Base-by-base conservation (phyloP, 2,113 vertebrate species). In the Atrichornis clamosus region DNA sequence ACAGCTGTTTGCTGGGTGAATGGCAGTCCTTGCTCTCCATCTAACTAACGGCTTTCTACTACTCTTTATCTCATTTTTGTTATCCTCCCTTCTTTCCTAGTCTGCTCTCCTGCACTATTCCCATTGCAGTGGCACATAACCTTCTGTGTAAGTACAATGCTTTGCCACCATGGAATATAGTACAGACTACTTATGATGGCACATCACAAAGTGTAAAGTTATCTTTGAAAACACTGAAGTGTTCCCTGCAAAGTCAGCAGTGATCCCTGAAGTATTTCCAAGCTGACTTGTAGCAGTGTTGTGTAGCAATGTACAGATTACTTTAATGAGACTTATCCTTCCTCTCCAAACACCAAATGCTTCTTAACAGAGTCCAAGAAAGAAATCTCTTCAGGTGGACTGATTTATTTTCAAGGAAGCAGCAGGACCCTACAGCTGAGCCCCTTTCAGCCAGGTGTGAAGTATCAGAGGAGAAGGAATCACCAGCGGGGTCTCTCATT, bases 251-350 rank as follows among this genome's bases (percentile, higher is more conserved):
- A 50, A 75, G 21, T 26, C 62, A 77, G 24, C 5, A 2, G 35
- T 19, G 47, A 79, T 26, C 11, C 19, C 65, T 2, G 8, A 39
- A 72, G 37, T 7, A 9, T 53, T 85, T 64, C 64, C 53, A 68
- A 46, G 44, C 30, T 55, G 44, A 26, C 35, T 30, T 35, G 6
- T 11, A 24, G 9, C 13, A 68, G 23, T 4, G 15, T 14, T 76
- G 32, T 23, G 12, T 1, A 49, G 50, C 32, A 74, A 58, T 0
- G 1, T 2, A 64, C 9, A 76, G 56, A n/a, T 35, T 1, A 75
- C 79, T 64, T 41, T 20, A 65, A 41, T 23, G 23, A 91, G 60
- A 30, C 26, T 79, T 16, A n/a, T 23, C 12, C 27, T 69, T 35
- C 53, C 44, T 33, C 55, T 69, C 46, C 67, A 53, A 78, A 68